phyloP scores from a whole-genome alignment of 2,113 vertebrate species.

The Peromyscus polionotus region DNA sequence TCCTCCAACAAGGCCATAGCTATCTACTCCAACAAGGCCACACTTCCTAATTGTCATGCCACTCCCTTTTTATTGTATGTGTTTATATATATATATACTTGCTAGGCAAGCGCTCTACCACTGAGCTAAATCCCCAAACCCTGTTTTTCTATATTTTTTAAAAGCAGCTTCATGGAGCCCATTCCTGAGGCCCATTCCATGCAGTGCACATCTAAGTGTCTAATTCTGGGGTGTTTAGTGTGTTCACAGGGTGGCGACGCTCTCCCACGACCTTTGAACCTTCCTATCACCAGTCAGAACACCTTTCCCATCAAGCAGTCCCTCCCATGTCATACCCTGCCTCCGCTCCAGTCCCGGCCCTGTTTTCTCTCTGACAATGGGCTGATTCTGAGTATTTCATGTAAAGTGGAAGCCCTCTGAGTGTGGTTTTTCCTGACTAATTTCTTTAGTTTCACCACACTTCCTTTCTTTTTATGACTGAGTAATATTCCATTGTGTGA shows the following conservation, averaged over 20 bases:
- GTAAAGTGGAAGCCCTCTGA: background rate
- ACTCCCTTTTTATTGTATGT: no score
- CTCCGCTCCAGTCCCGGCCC: background rate
- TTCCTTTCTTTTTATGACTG: background rate
- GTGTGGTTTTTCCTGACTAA: background rate
- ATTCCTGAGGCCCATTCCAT: background rate
- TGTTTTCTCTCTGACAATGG: background rate
- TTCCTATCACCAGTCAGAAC: background rate
- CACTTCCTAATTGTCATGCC: no score
- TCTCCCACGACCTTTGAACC: background rate
- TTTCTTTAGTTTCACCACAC: fast-evolving
- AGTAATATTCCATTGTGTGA: background rate
- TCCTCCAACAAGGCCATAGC: background rate
- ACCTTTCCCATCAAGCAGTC: background rate
- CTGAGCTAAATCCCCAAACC: background rate
- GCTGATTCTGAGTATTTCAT: background rate
- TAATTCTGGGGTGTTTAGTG: background rate
- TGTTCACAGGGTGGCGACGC: background rate
- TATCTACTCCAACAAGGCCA: no score
- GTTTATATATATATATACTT: no score
- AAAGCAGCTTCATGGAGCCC: background rate
- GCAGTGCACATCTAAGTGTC: background rate
- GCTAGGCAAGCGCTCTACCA: background rate
- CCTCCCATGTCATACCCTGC: background rate
- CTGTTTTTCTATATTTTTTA: background rate